Evolutionary conservation across 2,797 vertebrate genomes (phyloP).

Genomic region (Neosilurus hyrtlii): DNA sequence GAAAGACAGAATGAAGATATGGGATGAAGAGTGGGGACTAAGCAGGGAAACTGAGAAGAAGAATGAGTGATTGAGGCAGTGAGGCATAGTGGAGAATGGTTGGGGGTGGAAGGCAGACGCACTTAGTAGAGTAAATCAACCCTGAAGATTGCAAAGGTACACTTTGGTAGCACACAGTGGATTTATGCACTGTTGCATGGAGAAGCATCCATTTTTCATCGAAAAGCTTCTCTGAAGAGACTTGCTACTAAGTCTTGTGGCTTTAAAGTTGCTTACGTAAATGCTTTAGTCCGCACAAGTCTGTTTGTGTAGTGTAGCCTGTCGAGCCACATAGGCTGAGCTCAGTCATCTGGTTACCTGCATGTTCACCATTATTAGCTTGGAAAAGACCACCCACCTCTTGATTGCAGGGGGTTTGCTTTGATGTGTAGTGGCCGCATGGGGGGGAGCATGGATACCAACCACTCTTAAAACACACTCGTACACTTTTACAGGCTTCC

Average conservation of each 20-base stretch:
- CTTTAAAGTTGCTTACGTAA: constrained; percentile 40
- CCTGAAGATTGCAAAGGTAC: constrained; percentile 57
- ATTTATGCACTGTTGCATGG: constrained; percentile 46
- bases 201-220: constrained; percentile 47
- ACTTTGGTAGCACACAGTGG: constrained; percentile 31
- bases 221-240: constrained; percentile 39
- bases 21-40: constrained; percentile 64
- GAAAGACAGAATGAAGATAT: constrained; percentile 60
- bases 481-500: constrained; percentile 70
- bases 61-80: constrained; percentile 65
- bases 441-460: constrained; percentile 66
- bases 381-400: constrained; percentile 73
- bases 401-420: constrained; percentile 59
- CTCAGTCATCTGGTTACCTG: constrained; percentile 47
- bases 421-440: constrained; percentile 74
- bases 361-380: constrained; percentile 37
- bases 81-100: constrained; percentile 56
- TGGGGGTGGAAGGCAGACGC: constrained; percentile 46
- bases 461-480: constrained; percentile 66
- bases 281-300: constrained; percentile 16
- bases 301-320: constrained; percentile 21
- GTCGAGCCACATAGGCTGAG: constrained; percentile 25
- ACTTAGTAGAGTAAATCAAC: constrained; percentile 67
- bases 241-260: constrained; percentile 23
- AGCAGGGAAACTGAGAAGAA: constrained; percentile 64